Conservation (phyloP, 2,113 vertebrate genomes). For the Serinus canaria region DNA sequence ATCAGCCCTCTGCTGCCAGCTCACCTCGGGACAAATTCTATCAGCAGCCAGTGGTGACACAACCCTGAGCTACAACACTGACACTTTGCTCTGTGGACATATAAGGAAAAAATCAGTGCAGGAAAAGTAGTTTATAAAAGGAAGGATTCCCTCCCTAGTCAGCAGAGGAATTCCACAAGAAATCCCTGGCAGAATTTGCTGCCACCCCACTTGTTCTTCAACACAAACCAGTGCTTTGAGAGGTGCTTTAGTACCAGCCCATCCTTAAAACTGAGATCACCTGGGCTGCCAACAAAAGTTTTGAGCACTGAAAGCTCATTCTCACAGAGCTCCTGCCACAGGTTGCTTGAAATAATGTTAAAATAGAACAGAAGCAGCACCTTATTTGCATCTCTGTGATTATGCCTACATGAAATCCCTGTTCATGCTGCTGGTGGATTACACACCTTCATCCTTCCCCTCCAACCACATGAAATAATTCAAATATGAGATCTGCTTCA, state of each 20-base stretch:
- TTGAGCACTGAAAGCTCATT: neutral
- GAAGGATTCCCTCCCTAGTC: neutral
- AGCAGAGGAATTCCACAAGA: neutral
- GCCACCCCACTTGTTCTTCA: neutral
- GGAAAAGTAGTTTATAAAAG: neutral
- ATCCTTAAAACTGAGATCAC: neutral
- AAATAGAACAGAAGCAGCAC: neutral
- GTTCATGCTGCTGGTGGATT: neutral
- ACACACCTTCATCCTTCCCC: neutral
- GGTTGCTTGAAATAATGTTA: neutral
- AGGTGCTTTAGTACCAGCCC: neutral
- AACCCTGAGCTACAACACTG: accelerated
- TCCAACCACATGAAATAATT: neutral
- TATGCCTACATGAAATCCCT: neutral
- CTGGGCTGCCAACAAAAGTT: neutral
- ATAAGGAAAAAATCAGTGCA: neutral
- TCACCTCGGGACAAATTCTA: neutral
- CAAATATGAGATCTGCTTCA: neutral
- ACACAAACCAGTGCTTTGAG: neutral
- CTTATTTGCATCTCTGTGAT: neutral
- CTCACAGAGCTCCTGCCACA: neutral
- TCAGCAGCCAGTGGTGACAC: neutral
- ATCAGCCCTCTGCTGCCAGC: neutral
- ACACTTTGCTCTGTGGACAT: neutral
- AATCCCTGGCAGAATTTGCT: neutral